Evolutionary conservation across 2,888 invertebrate species (phyloP), one percentile per base, ranked within the genome.

Genomic region (Campoletis raptor): DNA sequence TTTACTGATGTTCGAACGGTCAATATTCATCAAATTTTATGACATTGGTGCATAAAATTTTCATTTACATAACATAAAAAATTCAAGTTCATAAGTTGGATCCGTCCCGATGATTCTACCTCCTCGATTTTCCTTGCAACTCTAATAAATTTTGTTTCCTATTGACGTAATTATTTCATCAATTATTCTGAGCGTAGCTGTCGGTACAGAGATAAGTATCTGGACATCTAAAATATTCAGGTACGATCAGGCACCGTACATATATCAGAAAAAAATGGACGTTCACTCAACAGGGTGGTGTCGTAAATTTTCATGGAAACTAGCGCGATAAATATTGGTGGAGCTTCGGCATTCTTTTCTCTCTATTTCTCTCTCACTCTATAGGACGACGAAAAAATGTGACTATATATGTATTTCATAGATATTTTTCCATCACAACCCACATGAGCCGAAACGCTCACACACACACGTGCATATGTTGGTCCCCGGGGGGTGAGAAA

Each of bases 251-350:
- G 7, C 12, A 45, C 10, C 6, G 21, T 10, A 24, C 1, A 45
- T 12, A 69, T 9, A 69, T 10, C 0, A 9, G 42, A 21, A 76
- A 61, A 61, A 69, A 76, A 45, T 2, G 48, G 64, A 76, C 54
- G 10, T 37, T 24, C 72, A 37, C 77, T 66, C 15, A 24, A 72
- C 42, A 40, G 48, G 36, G 18, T 18, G 57, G 77, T 21, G 57
- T 61, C 80, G 57, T 77, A 73, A 77, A 81, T 85, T 40, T 85
- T 52, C 78, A 74, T 78, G 57, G 78, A 73, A 74, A 85, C n/a
- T n/a, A 78, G 67, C 57, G 57, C 78, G 81, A 81, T 81, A 67
- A 81, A 67, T 48, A 69, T 79, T 74, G 15, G 21, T 30, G 12
- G 24, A 40, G 72, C 81, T 64, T 42, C 37, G 30, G 15, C 52